Evolutionary conservation across 2,113 vertebrate species (phyloP).

Genomic region (Callopanchax toddi): DNA sequence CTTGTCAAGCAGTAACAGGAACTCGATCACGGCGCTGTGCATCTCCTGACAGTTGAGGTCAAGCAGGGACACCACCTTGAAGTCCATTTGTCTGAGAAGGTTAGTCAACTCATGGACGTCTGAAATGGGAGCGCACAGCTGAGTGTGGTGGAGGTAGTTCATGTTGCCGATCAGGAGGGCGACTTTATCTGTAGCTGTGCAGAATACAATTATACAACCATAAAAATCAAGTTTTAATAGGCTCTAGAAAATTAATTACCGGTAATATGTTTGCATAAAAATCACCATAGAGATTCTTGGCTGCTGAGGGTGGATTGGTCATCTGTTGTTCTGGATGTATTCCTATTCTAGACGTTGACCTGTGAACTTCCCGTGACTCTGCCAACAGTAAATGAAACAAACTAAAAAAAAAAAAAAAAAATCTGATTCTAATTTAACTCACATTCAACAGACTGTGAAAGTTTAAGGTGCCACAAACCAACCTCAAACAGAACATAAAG

Average conservation of each 20-base stretch:
- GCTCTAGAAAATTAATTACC: background rate
- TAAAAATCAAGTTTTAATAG: background rate
- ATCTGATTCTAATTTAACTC: background rate
- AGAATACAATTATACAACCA: background rate
- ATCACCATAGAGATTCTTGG: slow-evolving; percentile 67
- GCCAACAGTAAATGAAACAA: background rate
- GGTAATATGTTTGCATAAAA: background rate
- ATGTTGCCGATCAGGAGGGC: slow-evolving; percentile 89
- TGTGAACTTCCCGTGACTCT: slow-evolving; percentile 32
- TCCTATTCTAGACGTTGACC: background rate
- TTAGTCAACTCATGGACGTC: slow-evolving; percentile 84
- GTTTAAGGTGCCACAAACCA: background rate
- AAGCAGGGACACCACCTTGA: slow-evolving; percentile 88
- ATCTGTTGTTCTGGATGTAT: slow-evolving; percentile 10
- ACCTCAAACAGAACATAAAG: background rate
- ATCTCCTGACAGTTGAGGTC: slow-evolving; percentile 88
- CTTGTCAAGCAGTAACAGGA: slow-evolving; percentile 85
- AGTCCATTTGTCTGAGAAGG: slow-evolving; percentile 86
- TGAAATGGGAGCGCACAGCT: slow-evolving; percentile 83
- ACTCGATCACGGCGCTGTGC: slow-evolving; percentile 85
- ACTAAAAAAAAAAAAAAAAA: background rate
- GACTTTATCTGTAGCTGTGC: slow-evolving; percentile 88
- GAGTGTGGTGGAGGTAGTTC: slow-evolving; percentile 84
- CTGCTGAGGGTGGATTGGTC: background rate
- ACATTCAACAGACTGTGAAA: background rate